Evolutionary conservation across 1,140 invertebrate species (phyloP).

Genomic region (Hyles euphorbiae): DNA sequence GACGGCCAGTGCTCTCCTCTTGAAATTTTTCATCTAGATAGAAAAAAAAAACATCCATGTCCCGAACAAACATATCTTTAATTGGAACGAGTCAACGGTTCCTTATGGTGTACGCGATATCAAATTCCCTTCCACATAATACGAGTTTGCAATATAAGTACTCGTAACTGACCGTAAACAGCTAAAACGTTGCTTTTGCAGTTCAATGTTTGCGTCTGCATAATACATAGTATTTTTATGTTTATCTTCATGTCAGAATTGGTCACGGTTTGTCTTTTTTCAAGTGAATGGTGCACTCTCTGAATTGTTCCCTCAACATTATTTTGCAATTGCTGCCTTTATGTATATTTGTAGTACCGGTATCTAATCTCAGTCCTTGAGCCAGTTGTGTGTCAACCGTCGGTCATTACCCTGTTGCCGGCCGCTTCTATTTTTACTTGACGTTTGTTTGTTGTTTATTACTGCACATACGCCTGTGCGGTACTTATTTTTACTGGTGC

Average conservation of each 20-base stretch:
- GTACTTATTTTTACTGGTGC: constrained; percentile 45
- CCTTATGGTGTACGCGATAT: too few species aligned
- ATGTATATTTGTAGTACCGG: constrained; percentile 63
- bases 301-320: constrained; percentile 25
- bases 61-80: too few species aligned
- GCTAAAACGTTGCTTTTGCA: too few species aligned
- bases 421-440: constrained; percentile 63
- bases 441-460: constrained; percentile 70
- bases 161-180: too few species aligned
- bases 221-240: too few species aligned
- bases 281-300: background rate
- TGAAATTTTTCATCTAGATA: constrained; percentile 3
- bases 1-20: background rate
- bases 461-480: constrained; percentile 34
- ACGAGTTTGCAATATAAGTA: too few species aligned
- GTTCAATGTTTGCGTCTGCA: too few species aligned
- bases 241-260: too few species aligned
- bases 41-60: too few species aligned
- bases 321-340: constrained; percentile 54
- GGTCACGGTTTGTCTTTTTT: too few species aligned
- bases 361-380: constrained; percentile 73
- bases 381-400: constrained; percentile 69
- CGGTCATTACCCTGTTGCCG: constrained; percentile 65
- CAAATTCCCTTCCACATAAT: too few species aligned
- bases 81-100: too few species aligned